phyloP scores from a whole-genome alignment of 92 coral and sea anemone species.

The Heteractis magnifica region DNA sequence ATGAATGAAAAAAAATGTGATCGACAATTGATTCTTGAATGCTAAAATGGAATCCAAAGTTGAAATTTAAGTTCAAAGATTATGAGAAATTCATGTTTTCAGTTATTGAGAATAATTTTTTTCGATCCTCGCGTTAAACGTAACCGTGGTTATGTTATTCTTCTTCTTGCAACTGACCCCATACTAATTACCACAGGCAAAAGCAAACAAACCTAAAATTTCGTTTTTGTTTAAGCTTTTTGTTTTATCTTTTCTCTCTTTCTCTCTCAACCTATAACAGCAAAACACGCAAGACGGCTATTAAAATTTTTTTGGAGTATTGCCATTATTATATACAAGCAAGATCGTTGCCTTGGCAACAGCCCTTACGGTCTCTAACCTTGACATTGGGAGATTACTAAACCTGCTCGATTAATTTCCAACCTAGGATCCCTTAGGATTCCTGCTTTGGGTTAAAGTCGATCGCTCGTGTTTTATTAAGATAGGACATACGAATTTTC shows the following conservation, averaged over 20 bases:
- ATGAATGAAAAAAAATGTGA: not conserved
- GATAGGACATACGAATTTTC: not conserved
- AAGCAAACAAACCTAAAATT: not conserved
- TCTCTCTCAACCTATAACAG: not conserved
- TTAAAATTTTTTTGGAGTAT: constrained; percentile 17
- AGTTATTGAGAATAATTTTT: not conserved
- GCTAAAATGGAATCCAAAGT: not conserved
- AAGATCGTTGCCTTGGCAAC: constrained; percentile 22
- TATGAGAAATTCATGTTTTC: not conserved
- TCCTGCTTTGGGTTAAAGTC: not conserved
- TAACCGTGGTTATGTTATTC: too few relatives aligned
- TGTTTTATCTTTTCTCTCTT: constrained; percentile 10
- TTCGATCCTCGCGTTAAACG: not conserved
- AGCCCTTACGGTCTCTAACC: constrained; percentile 11
- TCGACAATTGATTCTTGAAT: not conserved
- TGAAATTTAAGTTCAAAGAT: not conserved
- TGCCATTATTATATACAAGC: constrained; percentile 37
- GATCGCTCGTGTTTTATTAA: not conserved
- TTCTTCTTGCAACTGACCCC: not conserved
- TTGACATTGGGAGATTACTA: constrained; percentile 12
- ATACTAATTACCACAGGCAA: not conserved
- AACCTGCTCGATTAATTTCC: not conserved
- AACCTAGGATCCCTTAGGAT: not conserved
- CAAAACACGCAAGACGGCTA: not conserved
- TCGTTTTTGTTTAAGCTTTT: constrained; percentile 30